Evolutionary conservation across 2,888 invertebrate genomes (phyloP).

Genomic region (Carabus problematicus): DNA sequence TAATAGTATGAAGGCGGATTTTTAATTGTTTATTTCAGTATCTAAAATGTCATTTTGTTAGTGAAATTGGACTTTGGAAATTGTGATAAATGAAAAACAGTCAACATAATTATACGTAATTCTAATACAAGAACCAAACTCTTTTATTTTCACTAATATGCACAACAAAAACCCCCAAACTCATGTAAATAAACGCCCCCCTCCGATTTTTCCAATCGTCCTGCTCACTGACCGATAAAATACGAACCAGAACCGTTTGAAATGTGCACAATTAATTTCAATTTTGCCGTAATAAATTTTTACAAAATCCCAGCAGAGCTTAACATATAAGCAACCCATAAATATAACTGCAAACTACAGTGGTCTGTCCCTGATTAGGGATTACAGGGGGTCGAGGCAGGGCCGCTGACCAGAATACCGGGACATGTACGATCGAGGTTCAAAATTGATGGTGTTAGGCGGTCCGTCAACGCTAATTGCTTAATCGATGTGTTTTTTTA

Average conservation of each 20-base stretch:
- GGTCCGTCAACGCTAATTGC: too few relatives aligned
- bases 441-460: too few relatives aligned
- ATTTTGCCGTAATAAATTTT: constrained; percentile 41
- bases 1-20: too few relatives aligned
- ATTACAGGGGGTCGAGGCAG: constrained; percentile 21
- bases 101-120: too few relatives aligned
- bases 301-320: constrained; percentile 29
- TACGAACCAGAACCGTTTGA: constrained; percentile 32
- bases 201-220: constrained; percentile 31
- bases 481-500: too few relatives aligned
- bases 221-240: constrained; percentile 31
- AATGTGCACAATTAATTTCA: constrained; percentile 38
- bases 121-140: background rate
- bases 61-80: too few relatives aligned
- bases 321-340: constrained; percentile 40
- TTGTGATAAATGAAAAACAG: too few relatives aligned
- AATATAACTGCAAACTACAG: constrained; percentile 23
- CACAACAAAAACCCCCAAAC: background rate
- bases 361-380: constrained; percentile 32
- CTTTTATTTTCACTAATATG: background rate
- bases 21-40: too few relatives aligned
- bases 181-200: background rate
- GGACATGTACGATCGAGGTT: too few relatives aligned
- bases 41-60: too few relatives aligned
- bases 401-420: background rate